These are phyloP conservation scores for Dascyllus trimaculatus DNA, from an alignment of 2,113 vertebrate genomes.

Conservation along the genomic window DNA sequence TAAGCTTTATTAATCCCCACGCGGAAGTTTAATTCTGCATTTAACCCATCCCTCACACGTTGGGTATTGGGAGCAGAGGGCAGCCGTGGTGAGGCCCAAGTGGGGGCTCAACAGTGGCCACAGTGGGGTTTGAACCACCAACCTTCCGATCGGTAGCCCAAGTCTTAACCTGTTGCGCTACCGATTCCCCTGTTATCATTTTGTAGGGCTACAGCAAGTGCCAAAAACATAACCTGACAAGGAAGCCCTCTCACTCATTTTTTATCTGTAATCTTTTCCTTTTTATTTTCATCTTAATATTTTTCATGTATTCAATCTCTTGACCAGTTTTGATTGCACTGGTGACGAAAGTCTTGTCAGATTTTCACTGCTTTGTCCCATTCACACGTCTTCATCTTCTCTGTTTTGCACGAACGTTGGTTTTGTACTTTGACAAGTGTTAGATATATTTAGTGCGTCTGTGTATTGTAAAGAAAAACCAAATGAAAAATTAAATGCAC, in stretches of 20 bases:
- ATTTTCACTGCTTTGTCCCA: not conserved
- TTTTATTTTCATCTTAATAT: conserved; percentile 1
- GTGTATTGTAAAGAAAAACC: conserved; percentile 51
- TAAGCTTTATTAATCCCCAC: too few species aligned
- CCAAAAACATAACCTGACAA: conserved; percentile 5
- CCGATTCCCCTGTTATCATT: too few species aligned
- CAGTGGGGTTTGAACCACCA: too few species aligned
- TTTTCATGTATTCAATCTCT: too few species aligned
- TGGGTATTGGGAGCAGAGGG: too few species aligned
- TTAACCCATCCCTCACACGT: too few species aligned
- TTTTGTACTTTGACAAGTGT: conserved; percentile 44
- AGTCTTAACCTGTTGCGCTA: too few species aligned
- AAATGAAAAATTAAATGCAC: not conserved
- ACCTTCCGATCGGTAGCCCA: too few species aligned
- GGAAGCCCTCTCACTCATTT: not conserved
- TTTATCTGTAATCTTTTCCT: conserved; percentile 7
- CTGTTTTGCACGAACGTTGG: conserved; percentile 35
- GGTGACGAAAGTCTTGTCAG: conserved; percentile 21
- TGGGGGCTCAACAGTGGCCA: too few species aligned
- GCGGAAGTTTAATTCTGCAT: too few species aligned
- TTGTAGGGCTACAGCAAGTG: too few species aligned
- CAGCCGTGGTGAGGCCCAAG: too few species aligned
- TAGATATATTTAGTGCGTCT: conserved; percentile 30
- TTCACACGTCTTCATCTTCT: conserved; percentile 2
- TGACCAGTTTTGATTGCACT: conserved; percentile 44